Conservation (phyloP, 2,888 invertebrate species). For the Hirtodrosophila histrioides region DNA sequence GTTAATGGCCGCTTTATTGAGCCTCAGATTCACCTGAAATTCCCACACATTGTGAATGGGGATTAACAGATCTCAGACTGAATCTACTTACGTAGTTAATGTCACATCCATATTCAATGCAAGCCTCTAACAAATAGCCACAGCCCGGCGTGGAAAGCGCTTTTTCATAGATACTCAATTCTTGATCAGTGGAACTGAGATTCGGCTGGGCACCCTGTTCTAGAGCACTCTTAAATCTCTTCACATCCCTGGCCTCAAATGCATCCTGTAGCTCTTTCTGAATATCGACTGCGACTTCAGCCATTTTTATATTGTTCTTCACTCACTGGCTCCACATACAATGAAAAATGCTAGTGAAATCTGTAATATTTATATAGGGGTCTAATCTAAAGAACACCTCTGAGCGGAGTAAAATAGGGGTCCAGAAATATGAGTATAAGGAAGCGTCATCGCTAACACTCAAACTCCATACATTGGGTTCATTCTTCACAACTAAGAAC, state of each 20-base stretch:
- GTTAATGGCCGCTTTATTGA: conserved; percentile 76
- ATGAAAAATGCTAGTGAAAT: neutral
- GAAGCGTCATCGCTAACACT: too few relatives aligned
- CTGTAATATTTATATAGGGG: too few relatives aligned
- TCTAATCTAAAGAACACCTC: too few relatives aligned
- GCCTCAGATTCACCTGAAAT: conserved; percentile 67
- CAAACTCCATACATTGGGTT: too few relatives aligned
- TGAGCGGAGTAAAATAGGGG: too few relatives aligned
- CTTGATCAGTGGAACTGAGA: neutral
- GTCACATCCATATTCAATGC: conserved; percentile 19
- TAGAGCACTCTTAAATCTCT: conserved; percentile 2
- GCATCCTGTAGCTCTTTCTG: conserved; percentile 1
- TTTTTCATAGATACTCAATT: conserved; percentile 17
- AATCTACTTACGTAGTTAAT: conserved; percentile 23
- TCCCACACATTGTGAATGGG: neutral
- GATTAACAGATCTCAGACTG: too few relatives aligned
- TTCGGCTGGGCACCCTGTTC: neutral
- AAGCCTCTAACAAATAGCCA: conserved; percentile 1
- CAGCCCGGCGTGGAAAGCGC: conserved; percentile 9
- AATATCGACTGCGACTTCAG: neutral
- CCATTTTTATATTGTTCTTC: conserved; percentile 10
- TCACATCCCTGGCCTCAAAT: neutral
- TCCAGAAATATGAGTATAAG: too few relatives aligned
- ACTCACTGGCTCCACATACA: neutral
- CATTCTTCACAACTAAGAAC: too few relatives aligned